These are phyloP conservation scores for Dryobota labecula DNA, from an alignment of 2,888 invertebrate species.

Conservation along the genomic window DNA sequence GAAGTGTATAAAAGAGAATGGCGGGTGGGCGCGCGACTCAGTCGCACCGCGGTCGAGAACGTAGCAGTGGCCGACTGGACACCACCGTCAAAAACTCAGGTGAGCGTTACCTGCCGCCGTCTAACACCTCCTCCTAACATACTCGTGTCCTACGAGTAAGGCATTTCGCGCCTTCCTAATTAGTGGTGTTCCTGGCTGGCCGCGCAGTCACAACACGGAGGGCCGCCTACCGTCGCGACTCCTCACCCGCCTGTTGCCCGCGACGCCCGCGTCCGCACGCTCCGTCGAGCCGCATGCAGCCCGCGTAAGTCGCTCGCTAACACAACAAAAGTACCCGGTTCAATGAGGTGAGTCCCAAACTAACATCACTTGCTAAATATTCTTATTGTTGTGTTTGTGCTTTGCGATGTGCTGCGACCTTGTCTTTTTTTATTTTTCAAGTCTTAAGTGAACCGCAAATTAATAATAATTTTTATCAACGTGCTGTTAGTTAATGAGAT, in stretches of 20 bases:
- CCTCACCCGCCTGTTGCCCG: constrained; percentile 66
- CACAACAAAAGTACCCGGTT: constrained; percentile 67
- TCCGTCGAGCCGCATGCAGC: constrained; percentile 69
- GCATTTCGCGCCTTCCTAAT: constrained; percentile 64
- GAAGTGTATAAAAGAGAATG: constrained; percentile 86
- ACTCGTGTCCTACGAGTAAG: constrained; percentile 26
- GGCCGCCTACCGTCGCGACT: constrained; percentile 64
- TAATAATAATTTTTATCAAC: constrained; percentile 38
- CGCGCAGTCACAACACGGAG: constrained; percentile 68
- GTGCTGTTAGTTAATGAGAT: constrained; percentile 44
- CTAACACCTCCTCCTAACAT: constrained; percentile 46
- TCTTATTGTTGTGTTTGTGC: constrained; percentile 61
- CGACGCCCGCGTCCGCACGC: constrained; percentile 69
- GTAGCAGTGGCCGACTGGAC: constrained; percentile 72
- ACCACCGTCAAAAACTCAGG: constrained; percentile 67
- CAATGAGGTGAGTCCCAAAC: constrained; percentile 79
- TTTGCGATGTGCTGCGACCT: constrained; percentile 65
- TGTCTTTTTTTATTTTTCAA: constrained; percentile 17
- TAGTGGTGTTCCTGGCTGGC: constrained; percentile 62
- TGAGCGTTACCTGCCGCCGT: constrained; percentile 68
- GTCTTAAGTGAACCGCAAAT: constrained; percentile 8
- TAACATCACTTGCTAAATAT: constrained; percentile 23
- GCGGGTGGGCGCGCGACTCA: constrained; percentile 81
- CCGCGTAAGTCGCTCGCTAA: constrained; percentile 70
- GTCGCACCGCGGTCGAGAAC: constrained; percentile 80